Evolutionary conservation across 2,888 invertebrate species (phyloP).

Genomic region (Esperia sulphurella): DNA sequence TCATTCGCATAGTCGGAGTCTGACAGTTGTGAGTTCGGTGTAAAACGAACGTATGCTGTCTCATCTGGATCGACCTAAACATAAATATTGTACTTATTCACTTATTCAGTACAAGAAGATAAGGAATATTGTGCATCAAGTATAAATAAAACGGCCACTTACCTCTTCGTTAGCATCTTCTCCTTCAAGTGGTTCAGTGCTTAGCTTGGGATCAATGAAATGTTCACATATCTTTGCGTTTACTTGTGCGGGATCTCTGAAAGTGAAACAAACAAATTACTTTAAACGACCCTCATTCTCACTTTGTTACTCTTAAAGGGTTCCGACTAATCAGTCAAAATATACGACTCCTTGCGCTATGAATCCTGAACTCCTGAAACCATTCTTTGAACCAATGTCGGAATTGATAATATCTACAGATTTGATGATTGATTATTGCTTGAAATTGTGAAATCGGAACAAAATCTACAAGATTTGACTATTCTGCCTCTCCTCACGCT

Average conservation of each 20-base stretch:
- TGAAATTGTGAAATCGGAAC: no score
- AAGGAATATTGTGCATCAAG: neutral
- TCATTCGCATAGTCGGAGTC: constrained; percentile 89
- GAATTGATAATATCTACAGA: no score
- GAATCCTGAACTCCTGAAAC: no score
- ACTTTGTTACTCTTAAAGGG: no score
- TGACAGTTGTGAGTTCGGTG: constrained; percentile 81
- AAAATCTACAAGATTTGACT: neutral
- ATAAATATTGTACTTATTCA: neutral
- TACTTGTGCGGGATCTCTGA: constrained; percentile 55
- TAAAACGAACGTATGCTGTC: constrained; percentile 89
- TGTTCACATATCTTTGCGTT: constrained; percentile 65
- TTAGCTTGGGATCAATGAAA: constrained; percentile 59
- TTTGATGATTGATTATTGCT: no score
- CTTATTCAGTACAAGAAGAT: neutral
- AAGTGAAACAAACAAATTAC: neutral
- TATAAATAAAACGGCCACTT: constrained; percentile 16
- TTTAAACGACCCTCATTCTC: no score
- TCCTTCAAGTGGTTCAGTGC: constrained; percentile 30
- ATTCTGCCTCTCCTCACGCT: no score
- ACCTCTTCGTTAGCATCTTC: constrained; percentile 41
- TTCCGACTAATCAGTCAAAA: no score
- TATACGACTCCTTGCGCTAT: no score
- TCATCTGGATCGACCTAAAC: constrained; percentile 58
- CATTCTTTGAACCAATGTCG: no score